phyloP scores from a whole-genome alignment of 1,140 invertebrate genomes.

The Aphis gossypii region DNA sequence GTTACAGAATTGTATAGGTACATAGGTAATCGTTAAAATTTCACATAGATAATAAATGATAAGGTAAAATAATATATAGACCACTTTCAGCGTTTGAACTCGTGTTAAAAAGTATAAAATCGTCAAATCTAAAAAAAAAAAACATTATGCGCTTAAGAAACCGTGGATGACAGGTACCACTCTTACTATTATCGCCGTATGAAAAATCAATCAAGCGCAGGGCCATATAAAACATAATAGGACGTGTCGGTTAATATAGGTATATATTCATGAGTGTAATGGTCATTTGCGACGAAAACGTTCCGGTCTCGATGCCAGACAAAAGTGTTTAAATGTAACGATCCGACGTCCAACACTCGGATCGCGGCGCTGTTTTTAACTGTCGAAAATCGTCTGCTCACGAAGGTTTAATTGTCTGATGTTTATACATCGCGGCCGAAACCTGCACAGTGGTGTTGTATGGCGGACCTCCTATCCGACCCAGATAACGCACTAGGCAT shows the following conservation, averaged over 20 bases:
- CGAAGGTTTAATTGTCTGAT: constrained; percentile 20
- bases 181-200: neutral
- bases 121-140: neutral
- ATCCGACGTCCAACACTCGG: neutral
- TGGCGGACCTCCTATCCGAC: neutral
- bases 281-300: neutral
- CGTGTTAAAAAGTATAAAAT: neutral
- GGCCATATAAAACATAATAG: neutral
- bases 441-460: too few relatives aligned
- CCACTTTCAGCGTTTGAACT: neutral
- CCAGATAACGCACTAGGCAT: constrained; percentile 8
- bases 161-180: neutral
- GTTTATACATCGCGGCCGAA: neutral
- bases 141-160: neutral
- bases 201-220: neutral
- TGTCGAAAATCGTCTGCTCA: constrained; percentile 1
- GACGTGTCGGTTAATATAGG: neutral
- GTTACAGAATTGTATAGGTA: too few relatives aligned
- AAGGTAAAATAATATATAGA: neutral
- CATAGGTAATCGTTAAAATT: neutral
- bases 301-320: neutral
- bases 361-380: neutral
- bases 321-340: neutral
- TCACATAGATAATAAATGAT: neutral
- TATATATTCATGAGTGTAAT: neutral